phyloP scores from a whole-genome alignment of 2,113 vertebrate species.

The Herpailurus yagouaroundi region DNA sequence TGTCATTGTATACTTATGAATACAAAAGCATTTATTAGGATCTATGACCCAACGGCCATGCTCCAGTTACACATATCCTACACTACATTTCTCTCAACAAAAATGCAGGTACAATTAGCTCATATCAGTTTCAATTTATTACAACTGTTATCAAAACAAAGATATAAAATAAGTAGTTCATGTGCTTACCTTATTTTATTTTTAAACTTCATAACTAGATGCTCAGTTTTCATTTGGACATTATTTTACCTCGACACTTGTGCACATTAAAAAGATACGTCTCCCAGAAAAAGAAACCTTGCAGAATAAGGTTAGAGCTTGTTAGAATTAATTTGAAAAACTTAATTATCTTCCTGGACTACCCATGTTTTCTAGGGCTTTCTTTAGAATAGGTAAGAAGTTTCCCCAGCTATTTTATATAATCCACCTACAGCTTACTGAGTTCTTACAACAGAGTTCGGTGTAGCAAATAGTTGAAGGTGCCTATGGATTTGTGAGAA shows the following conservation, averaged over 20 bases:
- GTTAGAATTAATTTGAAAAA: background rate
- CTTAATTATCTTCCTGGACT: background rate
- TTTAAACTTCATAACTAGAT: conserved; percentile 1
- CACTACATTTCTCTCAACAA: background rate
- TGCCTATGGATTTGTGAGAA: background rate
- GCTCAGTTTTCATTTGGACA: background rate
- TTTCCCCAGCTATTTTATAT: background rate
- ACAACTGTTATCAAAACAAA: background rate
- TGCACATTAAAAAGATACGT: background rate
- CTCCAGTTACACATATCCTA: background rate
- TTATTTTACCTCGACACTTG: conserved; percentile 1
- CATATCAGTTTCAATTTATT: background rate
- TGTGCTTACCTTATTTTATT: background rate
- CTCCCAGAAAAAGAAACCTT: background rate
- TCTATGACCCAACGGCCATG: background rate
- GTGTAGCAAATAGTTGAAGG: background rate
- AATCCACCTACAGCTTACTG: background rate
- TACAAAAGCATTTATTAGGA: background rate
- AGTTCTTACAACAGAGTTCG: background rate
- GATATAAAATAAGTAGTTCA: background rate
- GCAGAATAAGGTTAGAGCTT: background rate
- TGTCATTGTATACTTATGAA: background rate
- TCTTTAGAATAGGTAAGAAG: background rate
- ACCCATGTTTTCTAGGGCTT: background rate
- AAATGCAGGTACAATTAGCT: background rate